A percentile compares a stretch with the other conserved stretches of the same genome.
phyloP scores from a whole-genome alignment of 2,113 vertebrate species.

The Brachyistius frenatus region DNA sequence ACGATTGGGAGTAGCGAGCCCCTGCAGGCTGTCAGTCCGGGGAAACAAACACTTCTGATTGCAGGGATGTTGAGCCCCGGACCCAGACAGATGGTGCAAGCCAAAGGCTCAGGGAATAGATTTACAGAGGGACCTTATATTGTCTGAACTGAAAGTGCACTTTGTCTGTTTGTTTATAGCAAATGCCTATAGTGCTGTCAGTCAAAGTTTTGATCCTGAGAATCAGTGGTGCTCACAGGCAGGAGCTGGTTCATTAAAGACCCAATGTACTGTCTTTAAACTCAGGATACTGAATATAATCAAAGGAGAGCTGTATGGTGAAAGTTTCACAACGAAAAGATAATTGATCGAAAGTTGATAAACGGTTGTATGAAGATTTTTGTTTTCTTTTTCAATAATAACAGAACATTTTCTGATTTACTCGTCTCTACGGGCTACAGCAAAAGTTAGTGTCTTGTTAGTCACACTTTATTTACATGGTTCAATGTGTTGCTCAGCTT shows the following conservation, averaged over 20 bases:
- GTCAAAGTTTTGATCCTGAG: neutral
- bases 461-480: too few species aligned
- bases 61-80: slow-evolving; percentile 24
- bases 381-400: too few species aligned
- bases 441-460: too few species aligned
- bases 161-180: slow-evolving; percentile 13
- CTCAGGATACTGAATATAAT: neutral
- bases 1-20: slow-evolving; percentile 7
- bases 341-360: neutral
- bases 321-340: neutral
- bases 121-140: slow-evolving; percentile 22
- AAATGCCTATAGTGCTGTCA: neutral
- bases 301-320: neutral
- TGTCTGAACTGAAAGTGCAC: slow-evolving; percentile 45
- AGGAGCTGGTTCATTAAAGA: neutral
- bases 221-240: neutral
- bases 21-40: neutral
- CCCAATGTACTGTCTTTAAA: neutral
- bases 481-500: too few species aligned
- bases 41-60: slow-evolving; percentile 34
- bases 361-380: neutral
- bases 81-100: slow-evolving; percentile 37
- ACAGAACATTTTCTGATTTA: too few species aligned
- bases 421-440: too few species aligned
- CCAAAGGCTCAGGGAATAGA: slow-evolving; percentile 32